A percentile compares a stretch with the other conserved stretches of the same genome.
phyloP scores from a whole-genome alignment of 2,113 vertebrate species.

The Fulmarus glacialis region DNA sequence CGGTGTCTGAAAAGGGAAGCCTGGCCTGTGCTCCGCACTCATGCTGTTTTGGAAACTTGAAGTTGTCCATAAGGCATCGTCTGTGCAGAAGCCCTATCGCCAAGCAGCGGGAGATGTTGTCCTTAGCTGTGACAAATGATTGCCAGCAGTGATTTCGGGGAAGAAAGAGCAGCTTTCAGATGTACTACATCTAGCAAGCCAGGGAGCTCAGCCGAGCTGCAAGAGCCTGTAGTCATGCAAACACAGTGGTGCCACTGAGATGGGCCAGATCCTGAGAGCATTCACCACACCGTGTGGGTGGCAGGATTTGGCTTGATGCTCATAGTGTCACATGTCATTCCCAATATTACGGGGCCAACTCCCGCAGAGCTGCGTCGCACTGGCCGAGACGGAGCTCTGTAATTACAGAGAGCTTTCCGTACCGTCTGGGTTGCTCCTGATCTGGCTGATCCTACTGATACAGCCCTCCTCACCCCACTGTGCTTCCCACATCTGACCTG shows the following conservation, averaged over 20 bases:
- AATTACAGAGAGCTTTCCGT: neutral
- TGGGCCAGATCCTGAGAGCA: neutral
- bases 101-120: conserved; percentile 57
- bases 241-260: neutral
- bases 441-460: neutral
- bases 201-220: neutral
- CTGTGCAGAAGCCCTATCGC: conserved; percentile 31
- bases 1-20: conserved; percentile 29
- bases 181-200: neutral
- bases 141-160: neutral
- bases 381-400: neutral
- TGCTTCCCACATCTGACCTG: neutral
- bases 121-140: conserved; percentile 64
- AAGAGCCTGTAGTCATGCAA: neutral
- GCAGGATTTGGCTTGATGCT: neutral
- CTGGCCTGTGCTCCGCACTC: conserved; percentile 38
- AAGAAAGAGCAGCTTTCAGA: conserved; percentile 59
- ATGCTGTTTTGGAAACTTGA: conserved; percentile 67
- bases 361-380: neutral
- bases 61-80: conserved; percentile 63
- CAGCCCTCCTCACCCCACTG: neutral
- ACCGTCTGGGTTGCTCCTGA: neutral
- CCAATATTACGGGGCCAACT: neutral
- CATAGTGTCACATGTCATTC: neutral
- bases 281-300: neutral